Base-by-base conservation (phyloP, 2,113 vertebrate genomes). In the Suricata suricatta region DNA sequence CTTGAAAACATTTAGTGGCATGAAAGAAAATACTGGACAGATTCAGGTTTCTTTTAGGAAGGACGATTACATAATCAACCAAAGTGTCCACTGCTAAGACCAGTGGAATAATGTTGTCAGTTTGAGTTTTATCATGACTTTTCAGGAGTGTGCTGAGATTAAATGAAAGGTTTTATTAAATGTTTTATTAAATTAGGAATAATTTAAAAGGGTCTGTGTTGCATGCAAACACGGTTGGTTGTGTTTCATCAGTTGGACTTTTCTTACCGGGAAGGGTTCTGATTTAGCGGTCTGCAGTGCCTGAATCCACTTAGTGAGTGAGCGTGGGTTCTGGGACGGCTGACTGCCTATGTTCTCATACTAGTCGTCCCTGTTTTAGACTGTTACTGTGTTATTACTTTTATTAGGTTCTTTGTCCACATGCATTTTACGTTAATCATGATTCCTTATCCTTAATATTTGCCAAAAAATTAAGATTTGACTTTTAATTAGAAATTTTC, bases 361-460 rank as follows among this genome's bases (percentile, higher is more conserved):
- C 54, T 71, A 68, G 12, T 69, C 12, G 25, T 80, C 85, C 6
- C 60, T 63, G 17, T 50, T 88, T 89, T 89, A 77, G 92, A 85
- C 50, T 85, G 5, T 35, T 71, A 4, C 52, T 29, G 5, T 38
- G 63, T 19, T 71, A 7, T 69, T 54, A n/a, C 35, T 47, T 33
- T 79, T 86, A 35, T 44, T 86, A n/a, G 0, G 79, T 71, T 95
- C 60, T 71, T 27, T 66, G 23, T 10, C 33, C 63, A 90, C 8
- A 54, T 91, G 21, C 35, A 27, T 95, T 93, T 92, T 90, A 88
- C 86, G 68, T 88, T 54, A 92, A 95, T 47, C 27, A 16, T 54
- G 57, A 85, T 77, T 89, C 14, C 35, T 23, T 88, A 2, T 31
- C 33, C 95, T 96, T 69, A 88, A 71, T 88, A 4, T 88, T 88